These are phyloP conservation scores for Zaprionus inermis DNA, from an alignment of 1,140 invertebrate genomes.

Conservation along the genomic window DNA sequence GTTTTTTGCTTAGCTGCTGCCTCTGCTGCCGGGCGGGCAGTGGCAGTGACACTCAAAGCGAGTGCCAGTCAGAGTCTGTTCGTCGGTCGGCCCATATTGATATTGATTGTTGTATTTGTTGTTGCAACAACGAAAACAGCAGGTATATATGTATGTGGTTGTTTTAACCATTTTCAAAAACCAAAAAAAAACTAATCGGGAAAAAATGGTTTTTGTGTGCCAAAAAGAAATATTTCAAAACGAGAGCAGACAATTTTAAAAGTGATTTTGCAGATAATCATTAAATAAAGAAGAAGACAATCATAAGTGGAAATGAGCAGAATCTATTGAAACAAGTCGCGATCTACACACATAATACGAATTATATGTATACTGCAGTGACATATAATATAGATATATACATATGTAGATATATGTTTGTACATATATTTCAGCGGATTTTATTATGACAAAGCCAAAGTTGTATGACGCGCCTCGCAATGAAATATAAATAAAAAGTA, in stretches of 20 bases:
- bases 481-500: slow-evolving; percentile 39
- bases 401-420: neutral
- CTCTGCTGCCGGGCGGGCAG: slow-evolving; percentile 50
- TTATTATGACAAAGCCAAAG: slow-evolving; percentile 59
- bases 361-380: slow-evolving; percentile 21
- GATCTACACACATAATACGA: slow-evolving; percentile 19
- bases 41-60: slow-evolving; percentile 75
- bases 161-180: slow-evolving; percentile 46
- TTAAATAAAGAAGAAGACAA: slow-evolving; percentile 42
- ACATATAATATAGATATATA: slow-evolving; percentile 35
- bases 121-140: slow-evolving; percentile 21
- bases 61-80: slow-evolving; percentile 60
- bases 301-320: slow-evolving; percentile 58
- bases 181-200: slow-evolving; percentile 36
- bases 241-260: slow-evolving; percentile 59
- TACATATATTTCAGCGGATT: slow-evolving; percentile 33
- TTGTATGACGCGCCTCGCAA: slow-evolving; percentile 59
- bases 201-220: slow-evolving; percentile 44
- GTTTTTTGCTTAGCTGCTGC: neutral
- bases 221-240: slow-evolving; percentile 46
- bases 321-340: slow-evolving; percentile 51
- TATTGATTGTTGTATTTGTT: slow-evolving; percentile 46
- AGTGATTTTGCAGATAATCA: slow-evolving; percentile 65
- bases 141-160: slow-evolving; percentile 45
- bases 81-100: slow-evolving; percentile 63